Evolutionary conservation across 1,140 invertebrate species (phyloP).

Genomic region (Aphaenogaster ashmeadi): DNA sequence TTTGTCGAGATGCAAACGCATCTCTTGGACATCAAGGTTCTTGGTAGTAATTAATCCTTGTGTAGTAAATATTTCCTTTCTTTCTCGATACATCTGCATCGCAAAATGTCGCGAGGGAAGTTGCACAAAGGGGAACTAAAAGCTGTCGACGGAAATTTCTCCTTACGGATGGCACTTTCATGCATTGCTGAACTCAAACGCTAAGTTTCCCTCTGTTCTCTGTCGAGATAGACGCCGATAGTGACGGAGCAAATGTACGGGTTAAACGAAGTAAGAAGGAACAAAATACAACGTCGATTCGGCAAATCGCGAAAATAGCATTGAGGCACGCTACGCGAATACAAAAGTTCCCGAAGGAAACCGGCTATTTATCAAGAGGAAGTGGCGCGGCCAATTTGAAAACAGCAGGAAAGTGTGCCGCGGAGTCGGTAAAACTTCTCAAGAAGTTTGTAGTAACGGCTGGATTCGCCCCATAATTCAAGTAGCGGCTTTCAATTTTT

Average conservation of each 20-base stretch:
- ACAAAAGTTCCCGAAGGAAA: conserved; percentile 71
- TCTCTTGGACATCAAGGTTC: neutral
- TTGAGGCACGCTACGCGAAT: conserved; percentile 62
- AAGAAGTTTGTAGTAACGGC: conserved; percentile 62
- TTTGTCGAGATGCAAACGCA: neutral
- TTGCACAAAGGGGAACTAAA: conserved; percentile 31
- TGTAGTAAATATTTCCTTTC: neutral
- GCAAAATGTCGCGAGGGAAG: conserved; percentile 14
- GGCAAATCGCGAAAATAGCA: conserved; percentile 67
- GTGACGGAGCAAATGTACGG: conserved; percentile 49
- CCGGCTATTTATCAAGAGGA: conserved; percentile 74
- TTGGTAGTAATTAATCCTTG: neutral
- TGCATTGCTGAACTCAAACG: conserved; percentile 63
- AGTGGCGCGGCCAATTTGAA: conserved; percentile 74
- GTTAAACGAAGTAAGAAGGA: conserved; percentile 64
- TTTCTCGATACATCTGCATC: neutral
- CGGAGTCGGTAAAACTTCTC: conserved; percentile 59
- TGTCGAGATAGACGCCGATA: conserved; percentile 38
- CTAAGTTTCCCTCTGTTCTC: conserved; percentile 56
- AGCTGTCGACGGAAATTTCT: conserved; percentile 57
- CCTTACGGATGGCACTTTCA: conserved; percentile 54
- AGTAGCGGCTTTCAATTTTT: conserved; percentile 60
- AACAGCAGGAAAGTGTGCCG: conserved; percentile 71
- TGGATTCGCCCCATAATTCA: conserved; percentile 74
- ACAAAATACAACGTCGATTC: conserved; percentile 58